Evolutionary conservation across 2,797 vertebrate genomes (phyloP).

Genomic region (Phataginus tricuspis): DNA sequence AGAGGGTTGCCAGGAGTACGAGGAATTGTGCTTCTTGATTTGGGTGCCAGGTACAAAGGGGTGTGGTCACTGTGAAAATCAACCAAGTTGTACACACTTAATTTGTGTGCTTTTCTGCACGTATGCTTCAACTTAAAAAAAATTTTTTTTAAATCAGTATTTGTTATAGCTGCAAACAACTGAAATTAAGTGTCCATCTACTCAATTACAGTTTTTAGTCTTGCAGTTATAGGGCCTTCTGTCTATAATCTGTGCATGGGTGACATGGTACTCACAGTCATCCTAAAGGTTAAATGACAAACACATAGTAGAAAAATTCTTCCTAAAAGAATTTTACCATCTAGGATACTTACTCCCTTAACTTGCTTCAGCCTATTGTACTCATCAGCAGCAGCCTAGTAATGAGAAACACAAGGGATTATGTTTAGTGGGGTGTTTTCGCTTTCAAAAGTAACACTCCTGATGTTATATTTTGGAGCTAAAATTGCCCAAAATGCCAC

Average conservation of each 20-base stretch:
- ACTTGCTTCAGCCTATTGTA: conserved; percentile 88
- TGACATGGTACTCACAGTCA: neutral
- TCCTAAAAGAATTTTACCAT: neutral
- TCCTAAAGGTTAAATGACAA: conserved; percentile 58
- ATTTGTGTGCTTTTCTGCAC: neutral
- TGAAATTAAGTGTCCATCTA: neutral
- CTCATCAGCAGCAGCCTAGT: conserved; percentile 89
- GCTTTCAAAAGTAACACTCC: conserved; percentile 8
- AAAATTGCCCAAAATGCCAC: neutral
- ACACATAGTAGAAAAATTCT: neutral
- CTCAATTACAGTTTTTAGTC: neutral
- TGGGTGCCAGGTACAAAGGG: neutral
- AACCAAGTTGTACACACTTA: neutral
- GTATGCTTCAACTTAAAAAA: neutral
- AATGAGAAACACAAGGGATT: conserved; percentile 46
- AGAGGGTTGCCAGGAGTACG: neutral
- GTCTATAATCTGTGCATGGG: conserved; percentile 24
- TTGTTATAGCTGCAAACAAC: neutral
- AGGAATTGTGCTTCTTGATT: neutral
- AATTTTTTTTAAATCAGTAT: neutral
- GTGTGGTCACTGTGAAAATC: neutral
- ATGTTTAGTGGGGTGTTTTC: neutral
- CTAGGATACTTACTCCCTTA: conserved; percentile 85
- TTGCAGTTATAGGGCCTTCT: conserved; percentile 33
- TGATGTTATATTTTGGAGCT: neutral